Evolutionary conservation across 2,888 invertebrate species (phyloP).

Genomic region (Xestia sexstrigata): DNA sequence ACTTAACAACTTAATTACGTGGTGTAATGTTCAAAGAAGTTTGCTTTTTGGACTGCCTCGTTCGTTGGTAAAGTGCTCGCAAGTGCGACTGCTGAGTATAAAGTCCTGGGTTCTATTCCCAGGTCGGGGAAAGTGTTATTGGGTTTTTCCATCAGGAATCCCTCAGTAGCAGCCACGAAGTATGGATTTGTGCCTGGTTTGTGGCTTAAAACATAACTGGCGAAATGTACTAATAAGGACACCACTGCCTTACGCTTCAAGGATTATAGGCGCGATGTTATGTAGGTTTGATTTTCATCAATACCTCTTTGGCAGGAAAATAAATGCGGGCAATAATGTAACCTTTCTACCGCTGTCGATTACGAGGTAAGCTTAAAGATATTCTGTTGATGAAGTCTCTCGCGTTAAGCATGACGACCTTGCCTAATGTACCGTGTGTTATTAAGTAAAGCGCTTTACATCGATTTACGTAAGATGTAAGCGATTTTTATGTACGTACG

Average conservation of each 20-base stretch:
- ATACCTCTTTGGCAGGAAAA: conserved; percentile 16
- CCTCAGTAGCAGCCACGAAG: too few species aligned
- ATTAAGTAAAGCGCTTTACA: conserved; percentile 61
- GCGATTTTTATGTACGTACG: conserved; percentile 45
- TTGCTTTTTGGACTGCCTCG: background rate
- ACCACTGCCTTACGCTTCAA: too few species aligned
- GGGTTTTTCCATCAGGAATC: too few species aligned
- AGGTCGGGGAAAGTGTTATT: too few species aligned
- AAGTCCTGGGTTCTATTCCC: too few species aligned
- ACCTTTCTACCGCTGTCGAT: conserved; percentile 47
- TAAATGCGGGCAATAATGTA: conserved; percentile 33
- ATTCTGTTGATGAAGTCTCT: conserved; percentile 62
- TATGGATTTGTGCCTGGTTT: too few species aligned
- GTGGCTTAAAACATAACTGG: too few species aligned
- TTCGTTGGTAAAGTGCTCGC: too few species aligned
- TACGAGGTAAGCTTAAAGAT: conserved; percentile 57
- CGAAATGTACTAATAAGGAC: too few species aligned
- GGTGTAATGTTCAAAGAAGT: background rate
- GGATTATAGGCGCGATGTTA: too few species aligned
- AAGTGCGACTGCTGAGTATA: too few species aligned
- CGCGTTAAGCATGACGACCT: conserved; percentile 55
- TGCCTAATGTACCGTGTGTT: conserved; percentile 67
- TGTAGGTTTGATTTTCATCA: background rate
- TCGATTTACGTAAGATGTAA: conserved; percentile 55
- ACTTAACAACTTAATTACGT: background rate